Evolutionary conservation across 2,888 invertebrate species (phyloP), one percentile per base, ranked within the genome.

Genomic region (Nomada goodeniana): DNA sequence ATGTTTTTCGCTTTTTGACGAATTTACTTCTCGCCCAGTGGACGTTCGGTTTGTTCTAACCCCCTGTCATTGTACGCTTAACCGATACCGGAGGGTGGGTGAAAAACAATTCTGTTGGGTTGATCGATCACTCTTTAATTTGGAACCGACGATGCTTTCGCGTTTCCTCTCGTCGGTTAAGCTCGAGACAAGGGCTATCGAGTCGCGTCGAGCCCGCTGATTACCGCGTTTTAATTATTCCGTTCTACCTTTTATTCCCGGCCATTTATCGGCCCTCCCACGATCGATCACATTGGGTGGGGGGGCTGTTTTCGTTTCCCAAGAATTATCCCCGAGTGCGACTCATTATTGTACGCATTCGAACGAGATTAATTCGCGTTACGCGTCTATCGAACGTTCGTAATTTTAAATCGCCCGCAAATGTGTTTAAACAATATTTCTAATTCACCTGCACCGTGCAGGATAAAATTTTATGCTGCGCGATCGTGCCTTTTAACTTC

Each of bases 141-240:
- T 42, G 20, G n/a, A 15, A 36, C 60, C 53, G 5, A n/a, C 29
- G 13, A 36, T 53, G 53, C 61, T 47, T 68, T n/a, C 29, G 20
- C 55, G 18, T n/a, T 42, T 50, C n/a, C 36, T 20, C 26, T 63
- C 55, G 15, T 57, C 29, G 65, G 53, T 76, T 52, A 50, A 76
- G n/a, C 29, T 29, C 63, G 68, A 76, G 64, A 69, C 76, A 79
- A 79, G 76, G 64, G 78, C 78, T 76, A 23, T 42, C 50, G 55
- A 52, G 50, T 52, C 29, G 68, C 20, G 20, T 76, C 29, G 44
- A 76, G 29, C 63, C 7, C 23, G 15, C 13, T 69, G 60, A 75
- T 55, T 76, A 50, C 36, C 13, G 44, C 57, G 26, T 68, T 76
- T 76, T 77, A 76, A 79, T 79, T 76, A 79, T 64, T 64, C 29